Evolutionary conservation across 2,797 vertebrate genomes (phyloP).

Genomic region (Chaetophractus vellerosus): DNA sequence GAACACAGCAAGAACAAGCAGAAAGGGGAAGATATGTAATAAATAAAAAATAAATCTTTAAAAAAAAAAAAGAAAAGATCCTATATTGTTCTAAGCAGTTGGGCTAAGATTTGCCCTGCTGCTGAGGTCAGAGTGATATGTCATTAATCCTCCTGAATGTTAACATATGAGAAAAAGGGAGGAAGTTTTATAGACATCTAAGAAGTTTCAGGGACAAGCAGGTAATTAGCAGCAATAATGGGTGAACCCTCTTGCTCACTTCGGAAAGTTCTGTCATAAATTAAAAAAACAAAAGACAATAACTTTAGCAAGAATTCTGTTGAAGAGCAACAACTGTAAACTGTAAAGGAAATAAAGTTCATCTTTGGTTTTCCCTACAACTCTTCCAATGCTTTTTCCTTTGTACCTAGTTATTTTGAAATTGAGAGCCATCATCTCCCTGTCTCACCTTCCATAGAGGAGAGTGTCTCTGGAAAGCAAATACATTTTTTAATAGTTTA

Average conservation of each 20-base stretch:
- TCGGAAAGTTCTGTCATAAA: constrained; percentile 18
- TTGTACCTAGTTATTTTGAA: background rate
- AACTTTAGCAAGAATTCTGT: background rate
- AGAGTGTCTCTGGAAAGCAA: background rate
- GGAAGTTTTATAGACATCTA: background rate
- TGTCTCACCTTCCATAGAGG: background rate
- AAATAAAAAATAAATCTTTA: no score
- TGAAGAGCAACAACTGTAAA: background rate
- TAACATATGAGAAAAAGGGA: constrained; percentile 63
- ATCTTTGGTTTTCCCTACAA: background rate
- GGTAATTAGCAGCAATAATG: constrained; percentile 32
- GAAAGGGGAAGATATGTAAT: no score
- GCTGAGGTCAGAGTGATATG: constrained; percentile 49
- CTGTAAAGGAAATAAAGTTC: background rate
- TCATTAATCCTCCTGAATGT: constrained; percentile 79
- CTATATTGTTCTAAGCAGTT: constrained; percentile 21
- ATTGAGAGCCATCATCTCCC: background rate
- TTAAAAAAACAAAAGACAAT: background rate
- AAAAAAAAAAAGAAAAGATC: no score
- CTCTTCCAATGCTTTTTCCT: background rate
- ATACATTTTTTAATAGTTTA: background rate
- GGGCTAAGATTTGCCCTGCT: background rate
- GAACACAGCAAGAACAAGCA: no score
- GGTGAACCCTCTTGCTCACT: background rate
- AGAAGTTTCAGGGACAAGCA: background rate